These are phyloP conservation scores for Volucella inanis DNA, from an alignment of 2,888 invertebrate genomes.

Conservation along the genomic window DNA sequence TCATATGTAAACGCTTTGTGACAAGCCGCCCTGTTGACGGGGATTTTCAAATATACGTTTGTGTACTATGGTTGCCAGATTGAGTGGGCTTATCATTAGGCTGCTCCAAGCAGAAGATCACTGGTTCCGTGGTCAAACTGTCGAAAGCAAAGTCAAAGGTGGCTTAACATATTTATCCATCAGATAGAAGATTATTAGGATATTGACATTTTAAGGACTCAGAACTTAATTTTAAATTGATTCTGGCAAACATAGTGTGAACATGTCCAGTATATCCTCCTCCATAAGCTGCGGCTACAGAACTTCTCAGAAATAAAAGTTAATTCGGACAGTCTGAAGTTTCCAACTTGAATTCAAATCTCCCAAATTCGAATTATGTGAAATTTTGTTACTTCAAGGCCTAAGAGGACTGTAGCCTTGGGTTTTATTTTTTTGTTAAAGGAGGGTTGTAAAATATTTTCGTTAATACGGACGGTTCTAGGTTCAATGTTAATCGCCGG, in stretches of 20 bases:
- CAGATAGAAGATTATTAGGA: too few relatives aligned
- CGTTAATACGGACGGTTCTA: background rate
- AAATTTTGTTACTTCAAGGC: conserved; percentile 22
- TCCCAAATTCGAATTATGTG: conserved; percentile 26
- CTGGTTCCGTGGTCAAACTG: too few relatives aligned
- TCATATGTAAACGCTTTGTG: background rate
- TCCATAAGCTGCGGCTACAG: background rate
- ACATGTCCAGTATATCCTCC: too few relatives aligned
- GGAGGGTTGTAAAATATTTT: background rate
- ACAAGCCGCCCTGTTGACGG: background rate
- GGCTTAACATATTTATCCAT: too few relatives aligned
- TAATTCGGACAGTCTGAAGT: conserved; percentile 28
- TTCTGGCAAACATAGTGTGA: too few relatives aligned
- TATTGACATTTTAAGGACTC: too few relatives aligned
- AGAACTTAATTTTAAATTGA: too few relatives aligned
- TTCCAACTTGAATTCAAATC: conserved; percentile 19
- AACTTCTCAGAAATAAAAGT: conserved; percentile 34
- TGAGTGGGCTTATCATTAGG: too few relatives aligned
- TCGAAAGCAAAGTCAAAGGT: too few relatives aligned
- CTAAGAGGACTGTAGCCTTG: background rate
- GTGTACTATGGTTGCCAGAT: too few relatives aligned
- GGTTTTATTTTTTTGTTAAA: background rate
- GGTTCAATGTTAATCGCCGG: conserved; percentile 16
- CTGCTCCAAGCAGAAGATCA: too few relatives aligned
- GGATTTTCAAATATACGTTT: background rate